phyloP scores from a whole-genome alignment of 1,140 invertebrate species.

The Heliconius hermathena region DNA sequence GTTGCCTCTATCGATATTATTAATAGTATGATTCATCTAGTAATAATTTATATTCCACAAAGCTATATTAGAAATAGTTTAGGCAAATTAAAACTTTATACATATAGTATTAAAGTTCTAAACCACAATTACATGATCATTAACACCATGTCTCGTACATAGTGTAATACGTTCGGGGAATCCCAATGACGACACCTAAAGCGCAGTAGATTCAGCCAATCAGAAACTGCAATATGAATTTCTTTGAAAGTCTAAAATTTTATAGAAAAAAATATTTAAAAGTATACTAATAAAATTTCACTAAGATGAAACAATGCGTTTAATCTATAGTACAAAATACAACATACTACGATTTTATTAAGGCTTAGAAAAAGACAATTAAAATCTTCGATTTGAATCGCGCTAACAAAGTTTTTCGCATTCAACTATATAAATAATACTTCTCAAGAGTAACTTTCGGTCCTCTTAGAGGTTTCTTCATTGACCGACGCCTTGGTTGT shows the following conservation, averaged over 20 bases:
- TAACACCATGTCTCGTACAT: no score
- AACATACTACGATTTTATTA: neutral
- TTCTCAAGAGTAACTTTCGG: neutral
- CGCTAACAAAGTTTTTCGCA: neutral
- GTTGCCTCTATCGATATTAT: no score
- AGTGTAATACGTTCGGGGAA: neutral
- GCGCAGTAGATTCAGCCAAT: neutral
- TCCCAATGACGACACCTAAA: neutral
- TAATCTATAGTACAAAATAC: neutral
- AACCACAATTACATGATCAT: neutral
- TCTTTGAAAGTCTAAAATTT: neutral
- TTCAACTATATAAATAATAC: neutral
- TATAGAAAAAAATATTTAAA: neutral
- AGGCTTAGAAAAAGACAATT: neutral
- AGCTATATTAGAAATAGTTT: no score
- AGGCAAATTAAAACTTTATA: no score
- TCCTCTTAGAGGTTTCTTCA: constrained; percentile 12
- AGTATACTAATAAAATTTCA: neutral
- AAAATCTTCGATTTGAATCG: neutral
- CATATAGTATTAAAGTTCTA: neutral
- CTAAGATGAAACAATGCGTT: neutral
- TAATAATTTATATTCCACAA: no score
- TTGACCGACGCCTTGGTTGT: constrained; percentile 11
- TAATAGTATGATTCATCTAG: no score
- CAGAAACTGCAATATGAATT: neutral